Conservation (phyloP, 1,140 invertebrate species). For the Heliconius himera region DNA sequence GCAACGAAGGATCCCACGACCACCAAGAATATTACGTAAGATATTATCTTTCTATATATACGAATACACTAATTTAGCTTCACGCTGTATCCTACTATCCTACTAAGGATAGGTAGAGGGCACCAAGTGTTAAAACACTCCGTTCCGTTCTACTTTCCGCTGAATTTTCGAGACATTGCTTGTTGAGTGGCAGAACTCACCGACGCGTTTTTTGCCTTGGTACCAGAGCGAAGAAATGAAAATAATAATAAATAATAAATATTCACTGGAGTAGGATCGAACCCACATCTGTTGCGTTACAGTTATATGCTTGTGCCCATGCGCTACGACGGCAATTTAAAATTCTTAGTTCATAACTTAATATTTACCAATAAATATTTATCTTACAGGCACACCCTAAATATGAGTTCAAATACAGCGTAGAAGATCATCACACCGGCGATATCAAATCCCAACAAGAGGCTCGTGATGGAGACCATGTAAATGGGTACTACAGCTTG, state of each 20-base stretch:
- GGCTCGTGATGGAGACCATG: constrained; percentile 63
- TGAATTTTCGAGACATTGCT: no score
- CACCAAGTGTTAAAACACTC: no score
- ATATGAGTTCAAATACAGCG: constrained; percentile 75
- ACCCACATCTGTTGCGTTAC: no score
- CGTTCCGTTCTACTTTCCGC: no score
- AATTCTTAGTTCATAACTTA: background rate
- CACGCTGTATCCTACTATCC: no score
- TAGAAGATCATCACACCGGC: constrained; percentile 44
- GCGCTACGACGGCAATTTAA: background rate
- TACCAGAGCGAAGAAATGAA: no score
- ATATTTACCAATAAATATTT: background rate
- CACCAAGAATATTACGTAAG: constrained; percentile 55
- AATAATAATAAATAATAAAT: no score
- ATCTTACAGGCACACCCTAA: constrained; percentile 37
- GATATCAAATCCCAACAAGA: constrained; percentile 26
- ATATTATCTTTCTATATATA: background rate
- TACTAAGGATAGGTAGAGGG: no score
- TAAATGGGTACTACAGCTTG: constrained; percentile 51
- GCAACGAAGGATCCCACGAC: constrained; percentile 24
- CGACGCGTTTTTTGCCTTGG: no score
- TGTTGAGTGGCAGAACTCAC: no score
- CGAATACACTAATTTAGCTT: background rate
- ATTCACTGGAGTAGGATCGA: no score
- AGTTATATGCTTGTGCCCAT: no score